Percentiles rank a stretch among this genome's conserved stretches.
Evolutionary conservation across 2,113 vertebrate species (phyloP).

Genomic region (Herpetotheres cachinnans): DNA sequence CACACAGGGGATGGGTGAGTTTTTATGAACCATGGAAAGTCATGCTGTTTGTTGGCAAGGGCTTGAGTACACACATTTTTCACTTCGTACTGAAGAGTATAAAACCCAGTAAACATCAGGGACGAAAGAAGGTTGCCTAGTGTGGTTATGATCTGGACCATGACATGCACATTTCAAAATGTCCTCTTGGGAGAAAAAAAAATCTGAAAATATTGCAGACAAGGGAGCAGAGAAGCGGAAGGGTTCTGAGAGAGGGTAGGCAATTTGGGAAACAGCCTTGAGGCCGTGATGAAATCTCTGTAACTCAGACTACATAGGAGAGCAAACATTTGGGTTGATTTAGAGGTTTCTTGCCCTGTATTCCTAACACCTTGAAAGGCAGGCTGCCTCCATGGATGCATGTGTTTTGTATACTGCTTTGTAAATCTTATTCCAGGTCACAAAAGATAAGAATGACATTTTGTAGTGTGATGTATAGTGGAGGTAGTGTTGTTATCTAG

Average conservation of each 20-base stretch:
- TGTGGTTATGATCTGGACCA: constrained; percentile 38
- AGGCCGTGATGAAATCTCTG: neutral
- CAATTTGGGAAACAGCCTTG: neutral
- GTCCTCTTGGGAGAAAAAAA: constrained; percentile 11
- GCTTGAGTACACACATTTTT: constrained; percentile 34
- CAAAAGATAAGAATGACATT: neutral
- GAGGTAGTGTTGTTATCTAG: neutral
- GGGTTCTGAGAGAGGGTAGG: neutral
- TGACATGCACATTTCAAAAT: constrained; percentile 14
- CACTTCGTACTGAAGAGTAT: constrained; percentile 24
- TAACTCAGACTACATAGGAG: neutral
- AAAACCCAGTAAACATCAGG: constrained; percentile 26
- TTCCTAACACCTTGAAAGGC: neutral
- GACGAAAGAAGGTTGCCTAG: constrained; percentile 36
- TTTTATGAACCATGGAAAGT: constrained; percentile 51
- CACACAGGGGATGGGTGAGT: neutral
- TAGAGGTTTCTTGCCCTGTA: neutral
- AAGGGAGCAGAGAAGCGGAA: neutral
- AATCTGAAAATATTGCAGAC: neutral
- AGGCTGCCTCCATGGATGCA: neutral
- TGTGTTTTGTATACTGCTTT: neutral
- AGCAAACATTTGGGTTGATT: neutral
- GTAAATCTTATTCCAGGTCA: neutral
- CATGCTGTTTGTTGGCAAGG: neutral
- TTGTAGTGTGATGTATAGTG: neutral